Base-by-base conservation (phyloP, 2,888 invertebrate species). In the Ctena decussata region DNA sequence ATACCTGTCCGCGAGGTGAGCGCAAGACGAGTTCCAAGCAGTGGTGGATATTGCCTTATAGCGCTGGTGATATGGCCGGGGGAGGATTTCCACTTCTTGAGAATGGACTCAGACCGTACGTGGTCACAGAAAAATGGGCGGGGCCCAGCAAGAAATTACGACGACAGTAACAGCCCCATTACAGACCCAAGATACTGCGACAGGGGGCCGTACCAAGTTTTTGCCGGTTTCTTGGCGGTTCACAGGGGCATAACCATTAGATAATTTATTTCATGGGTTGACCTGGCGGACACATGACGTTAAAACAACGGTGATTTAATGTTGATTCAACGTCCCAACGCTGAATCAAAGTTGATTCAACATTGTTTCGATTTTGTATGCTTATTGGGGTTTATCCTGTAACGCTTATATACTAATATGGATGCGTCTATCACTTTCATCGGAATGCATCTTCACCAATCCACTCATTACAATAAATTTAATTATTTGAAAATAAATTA, bases 101-200 rank as follows among this genome's bases (percentile, higher is more conserved):
- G 89, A 24, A 73, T 79, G 15, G 89, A 89, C 49, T 77, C 39
- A 72, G 76, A 87, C 60, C 82, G 85, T 18, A 71, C 37, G 30
- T 89, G 87, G 85, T 87, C 89, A 0, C 89, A 89, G 49, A 89
- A 89, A 65, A 87, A 85, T 39, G 89, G 89, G 3, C 80, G 81
- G 24, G 86, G 86, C 0, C 41, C 49, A 15, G 87, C 87, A 0
- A 80, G 89, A 60, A 87, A 89, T 70, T 69, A 46, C 1, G 89
- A 89, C 73, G 84, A 87, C 30, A 86, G 83, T 21, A 81, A 81
- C 0, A 76, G 46, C 39, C 53, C 39, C 0, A 87, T 89, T 18
- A 53, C 37, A 21, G 82, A 87, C 70, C 89, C 89, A 8, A 24
- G 74, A 5, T 35, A 21, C 0, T 69, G 79, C 44, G 82, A 89